Evolutionary conservation across 2,888 invertebrate species (phyloP), one percentile per base, ranked within the genome.

Genomic region (Polia nebulosa): DNA sequence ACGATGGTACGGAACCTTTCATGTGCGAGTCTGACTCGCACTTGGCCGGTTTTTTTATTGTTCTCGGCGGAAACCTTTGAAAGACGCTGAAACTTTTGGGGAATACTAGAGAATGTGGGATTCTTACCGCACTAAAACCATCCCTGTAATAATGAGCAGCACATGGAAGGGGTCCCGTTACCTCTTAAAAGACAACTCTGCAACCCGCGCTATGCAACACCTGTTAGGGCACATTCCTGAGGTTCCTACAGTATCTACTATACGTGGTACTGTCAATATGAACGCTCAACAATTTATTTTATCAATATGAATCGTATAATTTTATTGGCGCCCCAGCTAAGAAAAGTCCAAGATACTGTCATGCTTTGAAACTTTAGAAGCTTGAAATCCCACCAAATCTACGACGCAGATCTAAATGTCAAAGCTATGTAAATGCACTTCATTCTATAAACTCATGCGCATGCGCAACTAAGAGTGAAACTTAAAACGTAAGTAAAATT

Each of bases 361-460:
- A 47, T 39, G 3, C 25, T 29, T 20, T 1, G 53, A 34, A 58
- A 53, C 15, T 41, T 32, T 22, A 51, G 49, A 34, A 39, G 32
- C 22, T 52, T 56, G 56, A 44, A 64, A 64, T 29, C 8, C 34
- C 39, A 72, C 11, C 27, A n/a, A 29, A 22, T 47, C 25, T 29
- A 20, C 52, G 47, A 76, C 44, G 32, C 17, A 52, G 13, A 55
- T 62, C 51, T 44, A 41, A 49, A 60, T 61, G 9, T 13, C 53
- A 61, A 58, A 60, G 32, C 25, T 74, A 75, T 79, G 68, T 76
- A 61, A 75, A 79, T 75, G 17, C 20, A 39, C 7, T 45, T 6
- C 15, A 44, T 1, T 49, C 1, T n/a, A n/a, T 27, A 39, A 44
- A 44, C 47, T 34, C 32, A 20, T 53, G 47, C 62, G 47, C 36